Conservation (phyloP, 2,888 invertebrate genomes). For the Coelinius sp. region DNA sequence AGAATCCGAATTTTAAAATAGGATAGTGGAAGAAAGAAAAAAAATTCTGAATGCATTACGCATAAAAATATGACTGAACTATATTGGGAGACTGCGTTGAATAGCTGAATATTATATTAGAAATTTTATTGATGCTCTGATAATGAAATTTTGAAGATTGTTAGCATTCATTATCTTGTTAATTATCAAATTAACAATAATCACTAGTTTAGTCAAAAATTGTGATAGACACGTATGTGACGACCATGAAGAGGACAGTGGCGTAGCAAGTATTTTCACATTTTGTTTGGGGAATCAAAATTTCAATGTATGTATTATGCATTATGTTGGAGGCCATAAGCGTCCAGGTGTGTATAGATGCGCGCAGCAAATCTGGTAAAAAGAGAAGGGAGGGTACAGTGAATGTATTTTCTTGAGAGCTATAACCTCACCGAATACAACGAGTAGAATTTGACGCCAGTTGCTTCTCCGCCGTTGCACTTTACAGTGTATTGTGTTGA, state of each 20-base stretch:
- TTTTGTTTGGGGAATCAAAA: not conserved
- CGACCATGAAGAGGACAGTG: conserved; percentile 29
- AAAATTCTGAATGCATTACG: too few species aligned
- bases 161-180: not conserved
- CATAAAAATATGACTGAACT: too few species aligned
- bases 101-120: too few species aligned
- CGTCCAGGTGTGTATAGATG: not conserved
- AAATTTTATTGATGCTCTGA: too few species aligned
- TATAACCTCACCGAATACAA: conserved; percentile 68
- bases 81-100: too few species aligned
- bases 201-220: too few species aligned
- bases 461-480: conserved; percentile 57
- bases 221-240: conserved; percentile 13
- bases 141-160: too few species aligned
- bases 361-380: not conserved
- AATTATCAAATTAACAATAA: too few species aligned
- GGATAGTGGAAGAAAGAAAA: too few species aligned
- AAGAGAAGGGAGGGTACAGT: conserved; percentile 16
- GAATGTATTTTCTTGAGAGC: conserved; percentile 30
- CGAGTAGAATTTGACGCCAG: conserved; percentile 56
- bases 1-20: too few species aligned
- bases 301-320: not conserved
- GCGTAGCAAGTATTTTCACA: conserved; percentile 17
- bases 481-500: not conserved
- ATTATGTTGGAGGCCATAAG: not conserved